Evolutionary conservation across 2,113 vertebrate genomes (phyloP).

Genomic region (Hymenochirus boettgeri): DNA sequence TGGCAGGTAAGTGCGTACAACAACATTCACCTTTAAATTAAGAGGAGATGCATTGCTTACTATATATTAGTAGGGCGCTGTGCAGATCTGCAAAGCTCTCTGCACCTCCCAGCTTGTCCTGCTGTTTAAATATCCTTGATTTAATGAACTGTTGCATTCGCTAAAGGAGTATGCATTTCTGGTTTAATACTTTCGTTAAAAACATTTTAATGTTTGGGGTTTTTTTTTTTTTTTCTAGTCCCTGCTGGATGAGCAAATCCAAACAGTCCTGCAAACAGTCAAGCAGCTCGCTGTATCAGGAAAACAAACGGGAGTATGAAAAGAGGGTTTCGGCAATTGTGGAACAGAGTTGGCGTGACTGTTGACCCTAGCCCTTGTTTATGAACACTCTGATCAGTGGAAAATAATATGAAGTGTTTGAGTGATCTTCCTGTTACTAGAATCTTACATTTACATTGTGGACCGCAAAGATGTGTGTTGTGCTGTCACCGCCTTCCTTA

Average conservation of each 20-base stretch:
- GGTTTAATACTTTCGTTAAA: not conserved
- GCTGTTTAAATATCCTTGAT: too few relatives aligned
- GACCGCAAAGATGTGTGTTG: slow-evolving; percentile 84
- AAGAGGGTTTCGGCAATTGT: slow-evolving; percentile 97
- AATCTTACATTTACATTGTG: slow-evolving; percentile 81
- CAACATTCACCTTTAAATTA: too few relatives aligned
- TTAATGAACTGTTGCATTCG: not conserved
- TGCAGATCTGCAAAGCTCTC: too few relatives aligned
- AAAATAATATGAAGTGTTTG: slow-evolving; percentile 70
- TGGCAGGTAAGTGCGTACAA: too few relatives aligned
- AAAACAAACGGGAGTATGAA: slow-evolving; percentile 97
- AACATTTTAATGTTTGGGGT: too few relatives aligned
- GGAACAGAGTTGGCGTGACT: slow-evolving; percentile 98
- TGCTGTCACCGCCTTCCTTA: slow-evolving; percentile 71
- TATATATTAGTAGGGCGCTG: too few relatives aligned
- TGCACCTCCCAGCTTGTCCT: too few relatives aligned
- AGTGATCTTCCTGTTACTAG: slow-evolving; percentile 70
- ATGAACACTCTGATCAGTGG: slow-evolving; percentile 77
- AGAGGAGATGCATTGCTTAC: too few relatives aligned
- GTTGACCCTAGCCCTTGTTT: slow-evolving; percentile 78
- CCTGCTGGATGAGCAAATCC: slow-evolving; percentile 95
- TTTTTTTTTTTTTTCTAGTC: slow-evolving; percentile 63
- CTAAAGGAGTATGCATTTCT: not conserved
- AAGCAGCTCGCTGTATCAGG: slow-evolving; percentile 96
- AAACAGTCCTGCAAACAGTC: slow-evolving; percentile 97